phyloP scores from a whole-genome alignment of 2,888 invertebrate genomes.

The Meta bourneti region DNA sequence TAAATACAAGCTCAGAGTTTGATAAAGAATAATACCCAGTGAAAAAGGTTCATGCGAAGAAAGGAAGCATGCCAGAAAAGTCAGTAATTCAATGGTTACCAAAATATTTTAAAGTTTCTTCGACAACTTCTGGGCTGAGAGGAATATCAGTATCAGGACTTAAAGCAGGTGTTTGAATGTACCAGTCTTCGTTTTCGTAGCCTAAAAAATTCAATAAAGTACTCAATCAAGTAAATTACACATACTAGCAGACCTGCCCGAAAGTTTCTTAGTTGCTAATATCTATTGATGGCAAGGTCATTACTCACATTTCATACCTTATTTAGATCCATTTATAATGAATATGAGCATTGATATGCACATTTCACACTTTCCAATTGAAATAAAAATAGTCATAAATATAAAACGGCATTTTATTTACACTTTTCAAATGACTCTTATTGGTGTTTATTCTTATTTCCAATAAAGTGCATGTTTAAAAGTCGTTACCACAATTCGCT shows the following conservation, averaged over 20 bases:
- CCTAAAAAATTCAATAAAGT: constrained; percentile 83
- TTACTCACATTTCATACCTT: no score
- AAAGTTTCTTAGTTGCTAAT: not conserved
- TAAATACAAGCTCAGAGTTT: not conserved
- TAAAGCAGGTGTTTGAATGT: constrained; percentile 92
- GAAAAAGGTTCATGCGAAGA: constrained; percentile 28
- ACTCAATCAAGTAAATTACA: not conserved
- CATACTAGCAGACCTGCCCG: not conserved
- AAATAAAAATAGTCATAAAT: no score
- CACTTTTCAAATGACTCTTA: no score
- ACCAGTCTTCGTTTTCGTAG: constrained; percentile 96
- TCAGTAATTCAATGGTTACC: constrained; percentile 84
- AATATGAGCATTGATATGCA: no score
- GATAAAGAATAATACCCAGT: constrained; percentile 21
- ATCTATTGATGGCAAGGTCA: not conserved
- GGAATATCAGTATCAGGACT: constrained; percentile 85
- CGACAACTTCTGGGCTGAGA: constrained; percentile 95
- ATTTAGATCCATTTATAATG: no score
- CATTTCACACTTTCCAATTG: no score
- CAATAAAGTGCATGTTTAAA: no score
- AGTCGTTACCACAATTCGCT: no score
- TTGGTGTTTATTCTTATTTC: no score
- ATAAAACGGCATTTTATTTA: no score
- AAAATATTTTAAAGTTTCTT: constrained; percentile 98
- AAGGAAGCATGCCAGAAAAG: constrained; percentile 55